Conservation (phyloP, 30 jellyfish, hydroid and myxozoan genomes). For the Morbakka virulenta region DNA sequence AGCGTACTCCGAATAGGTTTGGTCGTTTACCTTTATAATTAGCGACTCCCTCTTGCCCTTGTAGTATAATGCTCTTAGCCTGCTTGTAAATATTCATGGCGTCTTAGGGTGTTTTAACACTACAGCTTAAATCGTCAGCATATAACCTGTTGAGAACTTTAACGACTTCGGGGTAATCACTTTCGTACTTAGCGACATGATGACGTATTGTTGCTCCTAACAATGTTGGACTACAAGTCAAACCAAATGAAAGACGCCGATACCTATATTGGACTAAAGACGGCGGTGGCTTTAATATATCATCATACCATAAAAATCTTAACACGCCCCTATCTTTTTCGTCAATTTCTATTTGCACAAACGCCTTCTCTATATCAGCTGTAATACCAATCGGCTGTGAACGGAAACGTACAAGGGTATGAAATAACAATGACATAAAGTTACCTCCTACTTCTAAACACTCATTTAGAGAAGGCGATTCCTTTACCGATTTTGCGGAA, state of each 20-base stretch:
- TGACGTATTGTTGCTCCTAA: slow-evolving; percentile 21
- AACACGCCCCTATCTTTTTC: slow-evolving; percentile 10
- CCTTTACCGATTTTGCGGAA: neutral
- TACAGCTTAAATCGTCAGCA: too few species aligned
- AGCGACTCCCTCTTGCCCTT: too few species aligned
- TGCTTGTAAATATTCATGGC: neutral
- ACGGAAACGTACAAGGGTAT: slow-evolving; percentile 13
- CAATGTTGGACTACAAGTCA: slow-evolving; percentile 17
- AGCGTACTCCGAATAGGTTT: neutral
- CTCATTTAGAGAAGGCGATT: neutral
- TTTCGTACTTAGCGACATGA: neutral
- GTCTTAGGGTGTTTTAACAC: neutral
- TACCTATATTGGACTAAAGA: slow-evolving; percentile 20
- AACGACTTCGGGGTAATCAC: neutral
- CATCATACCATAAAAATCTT: slow-evolving; percentile 24
- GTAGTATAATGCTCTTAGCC: neutral
- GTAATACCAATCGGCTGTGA: neutral
- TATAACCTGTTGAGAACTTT: neutral
- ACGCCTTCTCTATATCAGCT: slow-evolving; percentile 21
- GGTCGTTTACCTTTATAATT: too few species aligned
- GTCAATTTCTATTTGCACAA: neutral
- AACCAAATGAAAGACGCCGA: slow-evolving; percentile 13
- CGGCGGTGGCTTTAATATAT: neutral
- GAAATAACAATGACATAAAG: neutral
- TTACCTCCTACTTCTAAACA: slow-evolving; percentile 6